Evolutionary conservation across 1,140 invertebrate genomes (phyloP), one percentile per base, ranked within the genome.

Genomic region (Rhyzopertha dominica): DNA sequence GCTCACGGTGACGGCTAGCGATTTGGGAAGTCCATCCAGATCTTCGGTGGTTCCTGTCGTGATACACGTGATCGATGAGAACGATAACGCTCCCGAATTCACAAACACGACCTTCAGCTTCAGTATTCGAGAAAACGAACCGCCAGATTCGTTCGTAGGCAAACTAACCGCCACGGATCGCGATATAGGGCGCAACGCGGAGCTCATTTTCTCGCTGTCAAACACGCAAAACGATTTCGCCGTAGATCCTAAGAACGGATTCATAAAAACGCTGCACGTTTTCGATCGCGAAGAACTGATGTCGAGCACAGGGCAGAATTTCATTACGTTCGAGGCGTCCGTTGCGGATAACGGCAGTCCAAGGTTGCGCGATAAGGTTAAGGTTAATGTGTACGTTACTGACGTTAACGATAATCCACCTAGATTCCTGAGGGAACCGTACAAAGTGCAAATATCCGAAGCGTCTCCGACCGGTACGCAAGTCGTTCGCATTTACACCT

Each of bases 401-500:
- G 93, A 97, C 66, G 84, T 93, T 3, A 97, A 97, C 65, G 94
- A 97, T 68, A 94, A 96, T 67, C 73, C 83, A 1, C 94, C 93
- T 0, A 76, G 84, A 47, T 97, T 97, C 67, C 73, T 83, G 19
- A 69, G 85, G 28, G 72, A 81, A 5, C 88, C 90, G 0, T 95
- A 95, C 65, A 80, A 78, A 56, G 83, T 87, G 0, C 84, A 89
- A 60, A 79, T 95, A 16, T 89, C 85, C 1, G 94, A 96, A 73
- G 85, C 79, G 5, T 79, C 88, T 8, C 65, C 74, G 1, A 69
- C 84, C 2, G 84, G 84, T 4, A 85, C 87, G 9, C 88, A 88
- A 53, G 75, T 95, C n/a, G 70, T 91, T 46, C 75, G 85, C 31
- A 80, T 96, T 0, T 84, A 83, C 49, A 93, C 94, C 1, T 79